Percentiles rank a stretch among this genome's conserved stretches.
These are phyloP conservation scores for Austrofundulus limnaeus DNA, from an alignment of 2,113 vertebrate genomes.

Conservation along the genomic window DNA sequence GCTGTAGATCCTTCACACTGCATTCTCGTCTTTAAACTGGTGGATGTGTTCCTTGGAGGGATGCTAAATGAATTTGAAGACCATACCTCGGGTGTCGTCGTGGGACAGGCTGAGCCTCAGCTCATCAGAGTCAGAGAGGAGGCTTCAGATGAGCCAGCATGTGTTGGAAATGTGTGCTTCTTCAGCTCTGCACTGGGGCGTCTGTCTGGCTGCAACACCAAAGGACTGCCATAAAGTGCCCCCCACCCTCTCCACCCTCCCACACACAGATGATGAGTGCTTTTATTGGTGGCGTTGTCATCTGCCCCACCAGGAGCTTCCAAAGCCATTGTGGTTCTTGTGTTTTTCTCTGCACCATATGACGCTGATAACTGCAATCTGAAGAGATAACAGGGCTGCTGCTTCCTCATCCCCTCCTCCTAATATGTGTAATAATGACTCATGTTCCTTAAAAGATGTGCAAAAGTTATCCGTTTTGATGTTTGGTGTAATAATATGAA, in stretches of 20 bases:
- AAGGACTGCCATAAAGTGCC: slow-evolving; percentile 71
- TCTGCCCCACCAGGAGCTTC: slow-evolving; percentile 58
- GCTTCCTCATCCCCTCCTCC: slow-evolving; percentile 3
- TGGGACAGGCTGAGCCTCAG: too few species aligned
- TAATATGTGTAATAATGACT: too few species aligned
- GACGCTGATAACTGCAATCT: slow-evolving; percentile 44
- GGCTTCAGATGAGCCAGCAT: slow-evolving; percentile 61
- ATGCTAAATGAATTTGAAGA: too few species aligned
- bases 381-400: slow-evolving; percentile 12
- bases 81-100: too few species aligned
- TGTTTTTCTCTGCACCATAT: slow-evolving; percentile 60
- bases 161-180: slow-evolving; percentile 74
- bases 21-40: too few species aligned
- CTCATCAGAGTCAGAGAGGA: background rate
- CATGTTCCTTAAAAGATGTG: too few species aligned
- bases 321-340: slow-evolving; percentile 6
- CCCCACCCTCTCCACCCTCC: background rate
- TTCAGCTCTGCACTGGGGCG: slow-evolving; percentile 46
- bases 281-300: slow-evolving; percentile 60
- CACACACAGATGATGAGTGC: slow-evolving; percentile 53
- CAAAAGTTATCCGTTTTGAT: too few species aligned
- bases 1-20: too few species aligned
- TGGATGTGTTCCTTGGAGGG: too few species aligned
- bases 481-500: too few species aligned
- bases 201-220: slow-evolving; percentile 73